A percentile compares a stretch with the other conserved stretches of the same genome.
Evolutionary conservation across 2,888 invertebrate genomes (phyloP).

Genomic region (Eledona agricola): DNA sequence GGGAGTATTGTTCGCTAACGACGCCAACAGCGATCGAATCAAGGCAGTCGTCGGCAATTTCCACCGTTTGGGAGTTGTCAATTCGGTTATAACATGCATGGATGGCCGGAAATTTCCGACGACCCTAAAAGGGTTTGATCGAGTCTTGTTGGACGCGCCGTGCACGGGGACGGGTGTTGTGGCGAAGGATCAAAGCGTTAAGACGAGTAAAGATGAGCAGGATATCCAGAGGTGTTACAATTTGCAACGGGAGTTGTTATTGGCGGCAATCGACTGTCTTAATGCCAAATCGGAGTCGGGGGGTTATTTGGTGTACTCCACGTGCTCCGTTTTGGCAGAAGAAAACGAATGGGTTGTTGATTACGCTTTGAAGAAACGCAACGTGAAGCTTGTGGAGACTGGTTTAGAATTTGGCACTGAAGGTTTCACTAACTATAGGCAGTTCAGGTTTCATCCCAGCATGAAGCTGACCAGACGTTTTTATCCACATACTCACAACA

Average conservation of each 20-base stretch:
- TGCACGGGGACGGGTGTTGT: slow-evolving; percentile 99
- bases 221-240: slow-evolving; percentile 93
- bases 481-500: slow-evolving; percentile 98
- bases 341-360: slow-evolving; percentile 99
- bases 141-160: slow-evolving; percentile 96
- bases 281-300: slow-evolving; percentile 92
- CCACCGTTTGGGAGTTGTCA: slow-evolving; percentile 94
- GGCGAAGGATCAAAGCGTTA: slow-evolving; percentile 96
- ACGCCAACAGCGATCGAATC: slow-evolving; percentile 87
- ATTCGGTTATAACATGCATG: slow-evolving; percentile 87
- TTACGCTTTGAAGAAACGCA: slow-evolving; percentile 91
- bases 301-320: slow-evolving; percentile 97
- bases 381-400: slow-evolving; percentile 92
- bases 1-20: slow-evolving; percentile 95
- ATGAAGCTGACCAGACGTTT: slow-evolving; percentile 88
- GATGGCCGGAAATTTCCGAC: slow-evolving; percentile 89
- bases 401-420: slow-evolving; percentile 95
- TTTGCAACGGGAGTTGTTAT: slow-evolving; percentile 88
- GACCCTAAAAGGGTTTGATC: slow-evolving; percentile 88
- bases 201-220: slow-evolving; percentile 87
- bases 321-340: slow-evolving; percentile 96
- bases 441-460: slow-evolving; percentile 88
- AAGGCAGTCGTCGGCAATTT: slow-evolving; percentile 96
- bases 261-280: slow-evolving; percentile 96
- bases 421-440: slow-evolving; percentile 90